These are phyloP conservation scores for Oscarella lobularis DNA, from an alignment of 37 sponge, comb jelly and placozoan species.

Conservation along the genomic window DNA sequence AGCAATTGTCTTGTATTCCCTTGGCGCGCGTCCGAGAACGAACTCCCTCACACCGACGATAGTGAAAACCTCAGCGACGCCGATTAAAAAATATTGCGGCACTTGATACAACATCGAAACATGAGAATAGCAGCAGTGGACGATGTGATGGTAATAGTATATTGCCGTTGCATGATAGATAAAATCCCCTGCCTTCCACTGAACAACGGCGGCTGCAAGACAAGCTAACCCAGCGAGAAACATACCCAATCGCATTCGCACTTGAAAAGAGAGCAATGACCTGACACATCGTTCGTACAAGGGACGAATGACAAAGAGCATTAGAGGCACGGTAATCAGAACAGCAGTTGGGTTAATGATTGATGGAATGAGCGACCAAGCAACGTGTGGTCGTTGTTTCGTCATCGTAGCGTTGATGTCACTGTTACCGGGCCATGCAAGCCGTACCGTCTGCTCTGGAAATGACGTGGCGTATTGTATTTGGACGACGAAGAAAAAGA, in stretches of 20 bases:
- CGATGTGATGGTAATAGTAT: not conserved
- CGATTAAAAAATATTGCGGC: not conserved
- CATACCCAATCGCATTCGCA: not conserved
- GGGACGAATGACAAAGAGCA: not conserved
- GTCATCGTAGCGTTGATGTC: too few relatives aligned
- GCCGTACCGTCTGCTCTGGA: too few relatives aligned
- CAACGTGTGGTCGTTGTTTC: too few relatives aligned
- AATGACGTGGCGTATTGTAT: not conserved
- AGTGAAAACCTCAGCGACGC: not conserved
- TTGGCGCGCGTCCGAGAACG: not conserved
- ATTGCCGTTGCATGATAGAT: too few relatives aligned
- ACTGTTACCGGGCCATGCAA: too few relatives aligned
- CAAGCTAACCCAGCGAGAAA: not conserved
- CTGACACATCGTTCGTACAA: not conserved
- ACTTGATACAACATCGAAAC: not conserved
- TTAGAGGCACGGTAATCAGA: not conserved
- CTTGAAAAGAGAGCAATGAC: not conserved
- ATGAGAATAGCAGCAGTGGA: not conserved
- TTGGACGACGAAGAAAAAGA: not conserved
- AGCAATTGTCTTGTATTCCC: not conserved
- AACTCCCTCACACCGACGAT: not conserved
- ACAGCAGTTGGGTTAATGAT: not conserved
- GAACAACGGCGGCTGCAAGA: not conserved
- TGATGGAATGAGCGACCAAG: not conserved
- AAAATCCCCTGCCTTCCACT: too few relatives aligned